Percentiles rank a stretch among this genome's conserved stretches.
Evolutionary conservation across 2,888 invertebrate genomes (phyloP).

Genomic region (Eudasyphora cyanicolor): DNA sequence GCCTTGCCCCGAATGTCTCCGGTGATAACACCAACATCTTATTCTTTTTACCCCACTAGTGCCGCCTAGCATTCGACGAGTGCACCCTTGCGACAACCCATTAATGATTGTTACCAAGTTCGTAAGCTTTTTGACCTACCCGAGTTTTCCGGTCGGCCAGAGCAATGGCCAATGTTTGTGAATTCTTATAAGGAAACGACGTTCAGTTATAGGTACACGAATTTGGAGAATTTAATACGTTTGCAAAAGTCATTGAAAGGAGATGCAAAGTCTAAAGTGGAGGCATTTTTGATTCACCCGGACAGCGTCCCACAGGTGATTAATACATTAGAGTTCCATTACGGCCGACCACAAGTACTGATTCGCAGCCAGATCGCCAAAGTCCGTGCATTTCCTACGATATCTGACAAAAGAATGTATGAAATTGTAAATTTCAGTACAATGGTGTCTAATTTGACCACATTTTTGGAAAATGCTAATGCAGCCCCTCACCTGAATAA

Average conservation of each 20-base stretch:
- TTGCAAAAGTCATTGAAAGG: conserved; percentile 61
- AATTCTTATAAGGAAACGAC: conserved; percentile 60
- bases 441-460: conserved; percentile 2
- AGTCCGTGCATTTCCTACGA: conserved; percentile 53
- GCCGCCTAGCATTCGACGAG: background rate
- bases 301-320: conserved; percentile 55
- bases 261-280: conserved; percentile 53
- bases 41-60: background rate
- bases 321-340: conserved; percentile 61
- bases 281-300: conserved; percentile 64
- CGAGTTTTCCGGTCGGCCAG: conserved; percentile 61
- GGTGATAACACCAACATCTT: background rate
- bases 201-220: conserved; percentile 45
- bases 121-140: conserved; percentile 64
- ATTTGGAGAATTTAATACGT: too few relatives aligned
- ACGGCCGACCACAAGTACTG: conserved; percentile 64
- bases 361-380: conserved; percentile 64
- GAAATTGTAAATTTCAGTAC: conserved; percentile 60
- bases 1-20: background rate
- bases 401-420: conserved; percentile 48
- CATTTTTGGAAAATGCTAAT: background rate
- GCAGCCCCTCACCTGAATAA: background rate
- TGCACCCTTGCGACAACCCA: background rate
- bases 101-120: background rate
- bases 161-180: conserved; percentile 67